Evolutionary conservation across 2,888 invertebrate species (phyloP), one percentile per base, ranked within the genome.

Genomic region (Linhomoeus sp.): DNA sequence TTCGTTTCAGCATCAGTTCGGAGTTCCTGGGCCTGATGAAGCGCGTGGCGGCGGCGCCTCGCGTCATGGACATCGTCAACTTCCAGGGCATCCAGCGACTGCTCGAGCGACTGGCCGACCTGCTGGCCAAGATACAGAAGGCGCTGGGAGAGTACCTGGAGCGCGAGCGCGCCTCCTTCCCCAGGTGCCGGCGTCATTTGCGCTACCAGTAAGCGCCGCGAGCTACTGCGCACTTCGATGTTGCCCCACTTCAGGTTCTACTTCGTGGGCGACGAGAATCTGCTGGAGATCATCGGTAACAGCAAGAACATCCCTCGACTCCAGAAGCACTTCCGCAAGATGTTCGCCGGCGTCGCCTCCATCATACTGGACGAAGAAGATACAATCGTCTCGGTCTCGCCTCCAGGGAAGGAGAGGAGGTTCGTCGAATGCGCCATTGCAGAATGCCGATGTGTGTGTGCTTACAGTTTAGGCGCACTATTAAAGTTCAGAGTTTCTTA

Each of bases 271-370:
- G 97, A 99, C 67, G 97, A 99, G 72, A 97, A 99, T 74, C 72
- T 99, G 51, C 72, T 99, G 49, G 97, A 99, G 69, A 97, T 99
- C 45, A 97, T 99, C 66, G 97, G 97, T 56, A 99, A 99, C 74
- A 90, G 90, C 70, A 99, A 97, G 69, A 97, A 97, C 67, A 78
- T 97, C 49, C 83, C 87, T 0, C 77, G 94, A 33, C 72, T 99
- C 14, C 97, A 99, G 67, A 99, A 99, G 64, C 97, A 99, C 68
- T 94, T 99, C 73, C 97, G 97, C 71, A 99, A 99, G 72, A 99
- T 99, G 97, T 99, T 99, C 69, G 97, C 97, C 26, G 97, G 97
- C 19, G 86, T 99, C 12, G 81, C 90, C 2, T 79, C 90, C 15
- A 90, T 99, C 51, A 73, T 88, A 15, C 72, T 97, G 40, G 87